Evolutionary conservation across 2,888 invertebrate species (phyloP).

Genomic region (Epirrhoe tristata): DNA sequence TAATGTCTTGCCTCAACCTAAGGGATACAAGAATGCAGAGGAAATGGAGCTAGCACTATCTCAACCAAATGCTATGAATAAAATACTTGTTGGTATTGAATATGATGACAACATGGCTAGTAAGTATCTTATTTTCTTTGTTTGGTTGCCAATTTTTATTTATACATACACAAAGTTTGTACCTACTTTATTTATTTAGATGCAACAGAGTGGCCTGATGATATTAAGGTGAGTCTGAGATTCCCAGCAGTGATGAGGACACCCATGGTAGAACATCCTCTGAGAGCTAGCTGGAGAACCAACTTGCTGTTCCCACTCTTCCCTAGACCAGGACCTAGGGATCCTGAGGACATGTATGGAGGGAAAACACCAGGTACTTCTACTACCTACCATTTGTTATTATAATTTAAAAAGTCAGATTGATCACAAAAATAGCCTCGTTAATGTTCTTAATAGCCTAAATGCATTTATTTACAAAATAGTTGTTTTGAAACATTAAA

Average conservation of each 20-base stretch:
- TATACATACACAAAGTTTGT: conserved; percentile 4
- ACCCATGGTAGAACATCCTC: conserved; percentile 71
- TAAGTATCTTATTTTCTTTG: conserved; percentile 55
- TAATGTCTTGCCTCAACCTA: conserved; percentile 71
- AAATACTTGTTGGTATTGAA: conserved; percentile 76
- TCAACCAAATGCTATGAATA: conserved; percentile 75
- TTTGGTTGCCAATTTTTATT: conserved; percentile 24
- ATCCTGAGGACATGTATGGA: conserved; percentile 75
- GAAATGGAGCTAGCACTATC: conserved; percentile 71
- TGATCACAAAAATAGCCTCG: too few relatives aligned
- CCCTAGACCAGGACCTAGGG: conserved; percentile 89
- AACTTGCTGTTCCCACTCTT: conserved; percentile 88
- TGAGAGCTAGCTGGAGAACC: conserved; percentile 88
- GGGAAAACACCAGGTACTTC: conserved; percentile 84
- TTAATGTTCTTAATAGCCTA: too few relatives aligned
- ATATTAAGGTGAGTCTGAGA: conserved; percentile 84
- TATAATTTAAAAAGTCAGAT: too few relatives aligned
- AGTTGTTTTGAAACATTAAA: too few relatives aligned
- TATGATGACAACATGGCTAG: conserved; percentile 77
- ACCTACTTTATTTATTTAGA: conserved; percentile 51
- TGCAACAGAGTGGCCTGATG: conserved; percentile 77
- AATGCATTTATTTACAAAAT: too few relatives aligned
- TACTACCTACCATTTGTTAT: too few relatives aligned
- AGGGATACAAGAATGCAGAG: conserved; percentile 68
- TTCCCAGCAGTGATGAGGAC: conserved; percentile 88